Percentiles rank a stretch among this genome's conserved stretches.
These are phyloP conservation scores for Palythoa grandis DNA, from an alignment of 92 coral and sea anemone genomes.

Conservation along the genomic window DNA sequence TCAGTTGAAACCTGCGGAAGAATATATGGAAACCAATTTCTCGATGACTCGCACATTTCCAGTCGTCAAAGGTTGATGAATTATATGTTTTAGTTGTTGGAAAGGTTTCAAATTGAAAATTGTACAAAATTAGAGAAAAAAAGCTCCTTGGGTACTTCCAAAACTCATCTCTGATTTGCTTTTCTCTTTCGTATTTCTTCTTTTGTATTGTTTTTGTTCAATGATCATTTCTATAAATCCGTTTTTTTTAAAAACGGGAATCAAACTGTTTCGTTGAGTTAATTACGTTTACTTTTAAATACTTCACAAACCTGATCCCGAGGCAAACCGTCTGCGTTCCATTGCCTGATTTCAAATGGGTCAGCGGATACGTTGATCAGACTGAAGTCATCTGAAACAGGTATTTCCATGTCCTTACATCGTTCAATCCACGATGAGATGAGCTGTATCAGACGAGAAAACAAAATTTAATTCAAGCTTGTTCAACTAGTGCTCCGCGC, in stretches of 20 bases:
- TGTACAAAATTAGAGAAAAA: too few relatives aligned
- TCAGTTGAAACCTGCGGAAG: constrained; percentile 88
- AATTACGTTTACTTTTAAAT: neutral
- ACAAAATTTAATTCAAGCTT: neutral
- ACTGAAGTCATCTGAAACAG: constrained; percentile 97
- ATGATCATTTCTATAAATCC: too few relatives aligned
- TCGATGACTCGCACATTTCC: too few relatives aligned
- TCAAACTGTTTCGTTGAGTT: neutral
- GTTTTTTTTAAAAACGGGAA: too few relatives aligned
- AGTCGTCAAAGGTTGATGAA: too few relatives aligned
- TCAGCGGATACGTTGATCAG: constrained; percentile 93
- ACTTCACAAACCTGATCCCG: constrained; percentile 83
- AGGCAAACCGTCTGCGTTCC: constrained; percentile 98
- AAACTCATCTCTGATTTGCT: too few relatives aligned
- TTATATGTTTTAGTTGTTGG: too few relatives aligned
- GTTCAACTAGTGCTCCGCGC: neutral
- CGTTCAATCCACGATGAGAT: constrained; percentile 90
- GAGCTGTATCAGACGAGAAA: constrained; percentile 48
- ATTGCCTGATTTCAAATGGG: constrained; percentile 96
- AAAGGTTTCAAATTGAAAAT: too few relatives aligned
- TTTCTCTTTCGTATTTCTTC: too few relatives aligned
- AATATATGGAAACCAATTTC: neutral
- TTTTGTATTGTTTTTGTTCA: too few relatives aligned
- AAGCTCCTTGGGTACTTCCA: too few relatives aligned
- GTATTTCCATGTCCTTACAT: constrained; percentile 89